Base-by-base conservation (phyloP, 2,797 vertebrate species). In the Crocodylus rhombifer region DNA sequence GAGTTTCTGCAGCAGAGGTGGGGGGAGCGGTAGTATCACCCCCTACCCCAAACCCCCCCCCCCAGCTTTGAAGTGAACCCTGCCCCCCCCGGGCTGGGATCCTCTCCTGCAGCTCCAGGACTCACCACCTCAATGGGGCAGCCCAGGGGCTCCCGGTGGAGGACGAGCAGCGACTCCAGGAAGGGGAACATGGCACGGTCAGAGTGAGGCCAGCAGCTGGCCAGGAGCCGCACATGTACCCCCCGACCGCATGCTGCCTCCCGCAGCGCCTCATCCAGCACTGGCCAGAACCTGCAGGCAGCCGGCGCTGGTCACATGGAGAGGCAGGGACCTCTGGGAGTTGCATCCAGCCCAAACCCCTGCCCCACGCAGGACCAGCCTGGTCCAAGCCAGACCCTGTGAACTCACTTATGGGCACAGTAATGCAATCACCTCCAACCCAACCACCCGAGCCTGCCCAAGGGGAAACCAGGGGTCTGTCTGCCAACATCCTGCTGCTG, bases 201-300 rank as follows among this genome's bases (percentile, higher is more conserved):
- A 0, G 98, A 98, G 82, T 98, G 98, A 33, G 73, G 56, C 98
- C 98, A 98, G 82, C 98, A 98, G 96, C 98, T 98, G 82, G 98
- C 96, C 93, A 98, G 88, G 60, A 98, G 95, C 18, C 89, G 94
- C 26, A 98, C 98, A 57, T 95, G 89, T 9, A 98, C 98, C 0
- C 79, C 77, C 51, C 97, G 93, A 30, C 96, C 92, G 80, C 98
- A 98, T 7, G 98, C 98, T 0, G 98, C 98, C 0, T 96, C 95
- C 0, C 98, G 97, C 71, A 98, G 89, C 1, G 97, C 97, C 0
- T 96, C 92, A 94, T 98, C 98, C 7, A 98, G 98, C 64, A 91
- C 80, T 0, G 98, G 98, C 98, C 98, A 98, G 95, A 98, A 98
- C 94, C 98, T 98, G 88, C 4, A 61, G 18, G 51, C 30, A 73